Conservation (phyloP, 1,140 invertebrate genomes). For the Riptortus pedestris region DNA sequence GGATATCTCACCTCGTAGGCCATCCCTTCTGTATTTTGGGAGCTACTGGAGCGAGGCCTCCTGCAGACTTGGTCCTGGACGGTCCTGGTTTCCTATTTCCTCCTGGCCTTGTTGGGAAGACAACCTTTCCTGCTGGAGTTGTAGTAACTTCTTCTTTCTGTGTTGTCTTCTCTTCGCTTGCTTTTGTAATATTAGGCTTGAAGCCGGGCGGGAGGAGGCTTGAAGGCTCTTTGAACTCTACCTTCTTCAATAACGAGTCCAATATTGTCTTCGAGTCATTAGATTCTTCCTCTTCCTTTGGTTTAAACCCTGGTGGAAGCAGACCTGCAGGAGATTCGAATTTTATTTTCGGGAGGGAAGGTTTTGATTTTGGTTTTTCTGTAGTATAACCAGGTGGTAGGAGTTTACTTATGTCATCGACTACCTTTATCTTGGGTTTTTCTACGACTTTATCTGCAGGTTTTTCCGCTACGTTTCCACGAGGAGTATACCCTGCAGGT, state of each 20-base stretch:
- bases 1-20: slow-evolving; percentile 51
- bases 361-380: slow-evolving; percentile 2
- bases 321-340: slow-evolving; percentile 32
- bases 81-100: slow-evolving; percentile 46
- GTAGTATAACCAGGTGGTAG: slow-evolving; percentile 6
- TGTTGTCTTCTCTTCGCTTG: background rate
- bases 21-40: slow-evolving; percentile 67
- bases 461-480: slow-evolving; percentile 1
- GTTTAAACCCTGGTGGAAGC: slow-evolving; percentile 35
- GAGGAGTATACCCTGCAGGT: slow-evolving; percentile 36
- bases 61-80: slow-evolving; percentile 42
- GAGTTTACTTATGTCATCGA: slow-evolving; percentile 16
- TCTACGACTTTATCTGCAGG: slow-evolving; percentile 12
- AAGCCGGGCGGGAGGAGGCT: slow-evolving; percentile 34
- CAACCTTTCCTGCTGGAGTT: slow-evolving; percentile 47
- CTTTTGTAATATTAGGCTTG: background rate
- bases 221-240: slow-evolving; percentile 45
- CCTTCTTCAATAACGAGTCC: slow-evolving; percentile 36
- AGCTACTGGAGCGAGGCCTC: slow-evolving; percentile 34
- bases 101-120: slow-evolving; percentile 67
- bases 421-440: slow-evolving; percentile 15
- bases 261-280: slow-evolving; percentile 31
- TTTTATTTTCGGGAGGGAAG: slow-evolving; percentile 27
- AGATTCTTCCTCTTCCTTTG: slow-evolving; percentile 29
- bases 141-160: slow-evolving; percentile 33